These are phyloP conservation scores for Myotis brandtii DNA, from an alignment of 2,113 vertebrate species.

Conservation along the genomic window DNA sequence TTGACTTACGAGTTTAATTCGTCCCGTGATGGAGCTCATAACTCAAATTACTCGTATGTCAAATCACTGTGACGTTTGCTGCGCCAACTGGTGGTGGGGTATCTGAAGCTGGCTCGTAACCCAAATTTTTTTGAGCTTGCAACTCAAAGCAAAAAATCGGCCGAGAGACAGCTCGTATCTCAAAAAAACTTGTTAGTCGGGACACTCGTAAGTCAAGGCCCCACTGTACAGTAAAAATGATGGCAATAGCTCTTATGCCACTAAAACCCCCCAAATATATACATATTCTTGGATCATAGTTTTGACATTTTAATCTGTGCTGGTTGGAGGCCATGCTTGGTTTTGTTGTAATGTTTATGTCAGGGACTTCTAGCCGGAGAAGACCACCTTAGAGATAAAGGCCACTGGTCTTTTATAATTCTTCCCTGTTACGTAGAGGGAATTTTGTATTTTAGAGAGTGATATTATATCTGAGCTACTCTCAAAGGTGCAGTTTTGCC, in stretches of 20 bases:
- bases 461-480: neutral
- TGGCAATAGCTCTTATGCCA: neutral
- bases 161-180: too few species aligned
- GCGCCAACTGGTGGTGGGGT: too few species aligned
- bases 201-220: too few species aligned
- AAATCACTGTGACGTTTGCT: too few species aligned
- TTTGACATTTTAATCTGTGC: neutral
- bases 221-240: neutral
- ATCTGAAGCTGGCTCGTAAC: too few species aligned
- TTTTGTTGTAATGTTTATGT: neutral
- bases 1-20: too few species aligned
- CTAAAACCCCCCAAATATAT: neutral
- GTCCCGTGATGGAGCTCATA: too few species aligned
- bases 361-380: neutral
- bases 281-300: neutral
- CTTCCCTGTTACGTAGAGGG: neutral
- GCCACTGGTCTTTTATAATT: neutral
- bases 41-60: too few species aligned
- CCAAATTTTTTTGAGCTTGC: too few species aligned
- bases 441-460: neutral
- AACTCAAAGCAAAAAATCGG: too few species aligned
- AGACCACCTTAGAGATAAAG: neutral
- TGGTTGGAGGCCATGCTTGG: neutral
- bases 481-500: neutral
- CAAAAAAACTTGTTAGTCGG: too few species aligned